Conservation (phyloP, 2,888 invertebrate genomes). For the Mesochorus sp. region DNA sequence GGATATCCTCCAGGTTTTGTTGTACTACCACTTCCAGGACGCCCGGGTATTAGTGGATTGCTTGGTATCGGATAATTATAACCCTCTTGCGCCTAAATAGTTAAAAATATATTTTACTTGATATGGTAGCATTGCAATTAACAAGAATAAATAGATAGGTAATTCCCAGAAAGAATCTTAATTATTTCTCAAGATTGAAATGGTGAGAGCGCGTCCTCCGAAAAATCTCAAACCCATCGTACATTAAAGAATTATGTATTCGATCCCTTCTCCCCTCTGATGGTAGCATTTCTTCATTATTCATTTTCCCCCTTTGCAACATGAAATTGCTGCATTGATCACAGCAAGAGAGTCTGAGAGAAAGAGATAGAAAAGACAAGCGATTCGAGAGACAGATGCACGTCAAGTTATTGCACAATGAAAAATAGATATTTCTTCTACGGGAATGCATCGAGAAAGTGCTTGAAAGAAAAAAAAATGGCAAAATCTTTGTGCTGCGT, state of each 20-base stretch:
- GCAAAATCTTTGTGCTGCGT: no score
- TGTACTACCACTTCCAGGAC: slow-evolving; percentile 65
- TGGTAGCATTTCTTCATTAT: slow-evolving; percentile 23
- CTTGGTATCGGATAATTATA: slow-evolving; percentile 90
- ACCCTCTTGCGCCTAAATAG: slow-evolving; percentile 86
- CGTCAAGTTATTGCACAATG: slow-evolving; percentile 60
- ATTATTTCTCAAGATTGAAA: slow-evolving; percentile 37
- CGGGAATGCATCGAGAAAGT: slow-evolving; percentile 52
- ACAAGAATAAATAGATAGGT: slow-evolving; percentile 10
- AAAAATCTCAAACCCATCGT: slow-evolving; percentile 25
- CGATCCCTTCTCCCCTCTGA: slow-evolving; percentile 17
- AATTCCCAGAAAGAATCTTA: slow-evolving; percentile 35
- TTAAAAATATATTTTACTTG: slow-evolving; percentile 50
- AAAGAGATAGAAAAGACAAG: slow-evolving; percentile 21
- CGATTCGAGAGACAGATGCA: slow-evolving; percentile 53
- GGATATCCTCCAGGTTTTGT: slow-evolving; percentile 70
- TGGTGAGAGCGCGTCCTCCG: slow-evolving; percentile 32
- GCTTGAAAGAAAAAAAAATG: slow-evolving; percentile 3
- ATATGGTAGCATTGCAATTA: slow-evolving; percentile 31
- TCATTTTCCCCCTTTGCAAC: slow-evolving; percentile 28
- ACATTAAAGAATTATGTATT: slow-evolving; percentile 46
- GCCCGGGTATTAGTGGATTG: slow-evolving; percentile 83
- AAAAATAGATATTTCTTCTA: slow-evolving; percentile 53
- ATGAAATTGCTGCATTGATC: slow-evolving; percentile 56
- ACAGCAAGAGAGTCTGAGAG: slow-evolving; percentile 4